A percentile compares a stretch with the other conserved stretches of the same genome.
Evolutionary conservation across 2,888 invertebrate species (phyloP).

Genomic region (Phortica magna): DNA sequence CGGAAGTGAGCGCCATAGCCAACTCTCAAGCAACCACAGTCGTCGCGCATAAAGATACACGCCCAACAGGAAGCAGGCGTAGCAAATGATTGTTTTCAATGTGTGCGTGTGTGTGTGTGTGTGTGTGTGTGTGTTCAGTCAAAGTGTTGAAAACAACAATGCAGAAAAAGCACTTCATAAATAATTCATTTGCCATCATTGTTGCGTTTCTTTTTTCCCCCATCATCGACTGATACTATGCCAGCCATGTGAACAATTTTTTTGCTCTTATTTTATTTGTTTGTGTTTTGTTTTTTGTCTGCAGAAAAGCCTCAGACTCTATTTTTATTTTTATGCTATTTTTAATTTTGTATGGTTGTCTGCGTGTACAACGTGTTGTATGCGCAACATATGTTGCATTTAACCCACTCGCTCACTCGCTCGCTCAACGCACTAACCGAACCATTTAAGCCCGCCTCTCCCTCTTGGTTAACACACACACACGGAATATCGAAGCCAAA

Average conservation of each 20-base stretch:
- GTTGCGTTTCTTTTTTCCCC: conserved; percentile 46
- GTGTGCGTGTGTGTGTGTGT: conserved; percentile 41
- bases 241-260: neutral
- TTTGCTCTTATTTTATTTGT: neutral
- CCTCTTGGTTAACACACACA: conserved; percentile 32
- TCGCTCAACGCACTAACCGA: conserved; percentile 2
- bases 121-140: conserved; percentile 33
- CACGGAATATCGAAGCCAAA: conserved; percentile 56
- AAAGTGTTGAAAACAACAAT: conserved; percentile 49
- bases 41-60: too few species aligned
- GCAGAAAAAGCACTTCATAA: conserved; percentile 75
- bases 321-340: conserved; percentile 33
- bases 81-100: conserved; percentile 11
- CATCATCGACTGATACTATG: conserved; percentile 5
- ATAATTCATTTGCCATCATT: conserved; percentile 76
- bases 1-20: conserved; percentile 2
- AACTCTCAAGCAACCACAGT: neutral
- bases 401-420: conserved; percentile 30
- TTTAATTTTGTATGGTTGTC: conserved; percentile 44
- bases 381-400: conserved; percentile 68
- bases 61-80: conserved; percentile 13
- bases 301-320: neutral
- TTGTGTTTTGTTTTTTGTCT: conserved; percentile 4
- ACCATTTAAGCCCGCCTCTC: conserved; percentile 50
- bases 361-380: conserved; percentile 55